phyloP scores from a whole-genome alignment of 2,888 invertebrate species.

The Myopa testacea region DNA sequence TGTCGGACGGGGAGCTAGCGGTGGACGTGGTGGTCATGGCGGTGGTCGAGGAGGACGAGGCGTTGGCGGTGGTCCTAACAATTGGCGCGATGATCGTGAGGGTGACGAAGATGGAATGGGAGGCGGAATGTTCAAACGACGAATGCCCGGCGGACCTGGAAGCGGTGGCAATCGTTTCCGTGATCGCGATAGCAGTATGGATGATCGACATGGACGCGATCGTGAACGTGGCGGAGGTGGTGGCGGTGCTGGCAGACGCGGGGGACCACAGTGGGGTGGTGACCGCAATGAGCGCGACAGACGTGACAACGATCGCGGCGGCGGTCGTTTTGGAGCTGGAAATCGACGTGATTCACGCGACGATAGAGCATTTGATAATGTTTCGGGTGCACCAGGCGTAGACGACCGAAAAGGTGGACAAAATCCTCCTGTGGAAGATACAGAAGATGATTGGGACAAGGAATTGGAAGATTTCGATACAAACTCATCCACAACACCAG shows the following conservation, averaged over 20 bases:
- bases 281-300: conserved; percentile 51
- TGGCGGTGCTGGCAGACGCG: conserved; percentile 43
- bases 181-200: conserved; percentile 54
- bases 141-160: conserved; percentile 50
- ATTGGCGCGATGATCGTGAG: conserved; percentile 66
- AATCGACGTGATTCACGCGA: conserved; percentile 53
- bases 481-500: conserved; percentile 50
- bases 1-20: conserved; percentile 44
- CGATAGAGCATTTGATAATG: conserved; percentile 24
- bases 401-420: conserved; percentile 35
- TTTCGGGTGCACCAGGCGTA: conserved; percentile 19
- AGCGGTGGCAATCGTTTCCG: conserved; percentile 58
- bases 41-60: conserved; percentile 52
- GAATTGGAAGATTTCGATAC: conserved; percentile 64
- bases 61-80: conserved; percentile 51
- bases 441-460: conserved; percentile 67
- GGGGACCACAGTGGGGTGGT: conserved; percentile 45
- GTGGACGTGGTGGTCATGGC: conserved; percentile 47
- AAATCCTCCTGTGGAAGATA: conserved; percentile 53
- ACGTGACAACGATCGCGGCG: conserved; percentile 44
- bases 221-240: conserved; percentile 48
- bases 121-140: conserved; percentile 55
- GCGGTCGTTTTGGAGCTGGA: conserved; percentile 41
- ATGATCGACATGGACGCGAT: conserved; percentile 54
- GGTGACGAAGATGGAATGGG: conserved; percentile 59